Base-by-base conservation (phyloP, 2,888 invertebrate genomes). In the Colletes collaris region DNA sequence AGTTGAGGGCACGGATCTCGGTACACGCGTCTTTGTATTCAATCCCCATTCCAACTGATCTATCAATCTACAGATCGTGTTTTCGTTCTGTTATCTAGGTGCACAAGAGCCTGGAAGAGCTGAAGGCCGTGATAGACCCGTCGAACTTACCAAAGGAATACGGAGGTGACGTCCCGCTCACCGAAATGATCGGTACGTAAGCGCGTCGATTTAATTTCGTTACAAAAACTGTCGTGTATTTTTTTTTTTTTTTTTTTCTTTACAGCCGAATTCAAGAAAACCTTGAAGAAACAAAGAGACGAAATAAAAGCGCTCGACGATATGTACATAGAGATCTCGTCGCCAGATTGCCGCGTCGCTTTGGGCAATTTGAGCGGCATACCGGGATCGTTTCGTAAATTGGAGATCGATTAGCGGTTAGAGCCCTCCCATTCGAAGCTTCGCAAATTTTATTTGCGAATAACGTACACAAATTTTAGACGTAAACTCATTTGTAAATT, bases 141-240 rank as follows among this genome's bases (percentile, higher is more conserved):
- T 95, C 95, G 77, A 96, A 97, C 88, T 93, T 98, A 82, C 98
- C 98, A 0, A 96, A 96, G 92, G 98, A 98, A 93, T 98, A 97
- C 90, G 98, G 98, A 8, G 98, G 98, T n/a, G 95, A 95, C 27
- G 95, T 97, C 27, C 97, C 97, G 19, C 93, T 97, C 67, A 94
- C 94, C 44, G 96, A 97, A 67, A 97, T 98, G 97, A 96, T 97
- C 79, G 95, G 96, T 92, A 95, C 1, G 77, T 55, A 62, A 50
- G 0, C 19, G 2, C 27, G 35, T 46, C 6, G 16, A 40, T 37
- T 37, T 58, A 4, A 13, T 27, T 27, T 27, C 27, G 27, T 27
- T 27, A 27, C 27, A 27, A 27, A 27, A 1, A 2, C 1, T 27
- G 27, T 27, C 27, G 27, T 27, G 2, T 27, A 2, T 27, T 27